These are phyloP conservation scores for Aphis gossypii DNA, from an alignment of 1,140 invertebrate species.

Conservation along the genomic window DNA sequence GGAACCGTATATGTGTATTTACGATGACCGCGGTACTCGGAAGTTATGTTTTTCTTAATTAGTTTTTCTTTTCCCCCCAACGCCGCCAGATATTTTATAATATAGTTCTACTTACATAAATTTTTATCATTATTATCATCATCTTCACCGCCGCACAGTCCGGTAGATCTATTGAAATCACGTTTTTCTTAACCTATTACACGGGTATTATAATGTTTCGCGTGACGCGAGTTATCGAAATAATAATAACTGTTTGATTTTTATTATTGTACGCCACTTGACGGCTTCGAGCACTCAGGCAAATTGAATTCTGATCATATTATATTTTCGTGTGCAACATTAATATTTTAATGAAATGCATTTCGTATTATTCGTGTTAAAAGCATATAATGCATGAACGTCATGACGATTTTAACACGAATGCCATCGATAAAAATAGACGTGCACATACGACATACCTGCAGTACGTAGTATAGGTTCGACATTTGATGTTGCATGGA, in stretches of 20 bases:
- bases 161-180: not conserved
- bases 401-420: not conserved
- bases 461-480: not conserved
- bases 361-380: not conserved
- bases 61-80: not conserved
- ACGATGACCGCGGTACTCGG: not conserved
- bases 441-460: not conserved
- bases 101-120: not conserved
- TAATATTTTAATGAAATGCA: not conserved
- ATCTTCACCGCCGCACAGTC: not conserved
- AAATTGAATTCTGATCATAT: conserved; percentile 7
- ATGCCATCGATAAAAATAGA: not conserved
- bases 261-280: not conserved
- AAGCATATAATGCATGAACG: not conserved
- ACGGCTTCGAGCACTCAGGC: not conserved
- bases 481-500: not conserved
- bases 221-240: not conserved
- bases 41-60: conserved; percentile 7
- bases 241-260: conserved; percentile 1
- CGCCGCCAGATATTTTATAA: not conserved
- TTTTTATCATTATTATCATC: not conserved
- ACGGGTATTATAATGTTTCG: not conserved
- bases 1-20: not conserved
- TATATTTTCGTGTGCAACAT: not conserved
- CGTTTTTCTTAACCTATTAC: no score